phyloP scores from a whole-genome alignment of 2,113 vertebrate genomes.

The Nothocercus julius region DNA sequence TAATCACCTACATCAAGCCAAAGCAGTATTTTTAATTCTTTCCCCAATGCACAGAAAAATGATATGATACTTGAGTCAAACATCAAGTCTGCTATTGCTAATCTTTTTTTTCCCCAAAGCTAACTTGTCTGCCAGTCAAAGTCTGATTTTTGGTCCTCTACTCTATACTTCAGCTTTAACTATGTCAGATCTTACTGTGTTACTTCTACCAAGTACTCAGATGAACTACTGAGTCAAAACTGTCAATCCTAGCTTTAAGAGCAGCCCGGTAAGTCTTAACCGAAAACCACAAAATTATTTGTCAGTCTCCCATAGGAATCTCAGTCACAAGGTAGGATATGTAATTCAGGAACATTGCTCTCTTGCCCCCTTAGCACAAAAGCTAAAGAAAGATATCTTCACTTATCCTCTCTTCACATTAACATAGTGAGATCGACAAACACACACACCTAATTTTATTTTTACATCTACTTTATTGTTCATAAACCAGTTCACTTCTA shows the following conservation, averaged over 20 bases:
- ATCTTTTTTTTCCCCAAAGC: neutral
- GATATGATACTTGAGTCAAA: neutral
- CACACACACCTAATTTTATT: neutral
- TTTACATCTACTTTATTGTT: neutral
- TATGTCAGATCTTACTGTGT: neutral
- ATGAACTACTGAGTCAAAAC: neutral
- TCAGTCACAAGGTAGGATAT: neutral
- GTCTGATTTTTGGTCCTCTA: neutral
- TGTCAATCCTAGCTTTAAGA: neutral
- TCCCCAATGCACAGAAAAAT: neutral
- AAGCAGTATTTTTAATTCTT: neutral
- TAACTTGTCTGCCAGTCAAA: neutral
- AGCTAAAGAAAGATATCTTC: neutral
- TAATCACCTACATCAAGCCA: neutral
- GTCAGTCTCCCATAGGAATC: rapidly evolving
- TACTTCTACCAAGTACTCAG: neutral
- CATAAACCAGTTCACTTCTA: neutral
- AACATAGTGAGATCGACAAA: neutral
- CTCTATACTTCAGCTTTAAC: neutral
- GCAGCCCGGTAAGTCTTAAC: neutral
- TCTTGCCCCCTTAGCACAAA: neutral
- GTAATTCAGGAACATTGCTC: neutral
- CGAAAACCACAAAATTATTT: neutral
- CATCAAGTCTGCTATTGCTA: neutral
- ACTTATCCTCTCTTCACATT: neutral